These are phyloP conservation scores for Saccostrea cuccullata DNA, from an alignment of 1,140 invertebrate genomes.

Conservation along the genomic window DNA sequence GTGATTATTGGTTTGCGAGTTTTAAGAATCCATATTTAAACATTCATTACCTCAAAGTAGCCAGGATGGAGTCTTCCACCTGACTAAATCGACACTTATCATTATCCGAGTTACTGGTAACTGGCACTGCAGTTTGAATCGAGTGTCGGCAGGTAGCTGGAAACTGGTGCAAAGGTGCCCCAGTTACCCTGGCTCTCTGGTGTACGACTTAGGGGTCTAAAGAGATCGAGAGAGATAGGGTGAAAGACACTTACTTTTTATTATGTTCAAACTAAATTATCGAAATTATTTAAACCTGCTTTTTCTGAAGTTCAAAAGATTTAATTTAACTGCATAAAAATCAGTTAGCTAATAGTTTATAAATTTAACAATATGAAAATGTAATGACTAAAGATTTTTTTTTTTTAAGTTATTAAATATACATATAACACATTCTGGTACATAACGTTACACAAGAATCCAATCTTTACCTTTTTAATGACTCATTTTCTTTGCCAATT, in stretches of 20 bases:
- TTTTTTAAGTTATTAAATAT: too few relatives aligned
- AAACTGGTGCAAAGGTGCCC: background rate
- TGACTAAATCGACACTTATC: conserved; percentile 24
- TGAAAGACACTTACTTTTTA: conserved; percentile 15
- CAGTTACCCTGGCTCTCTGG: conserved; percentile 3
- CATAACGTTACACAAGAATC: too few relatives aligned
- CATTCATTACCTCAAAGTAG: background rate
- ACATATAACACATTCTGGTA: too few relatives aligned
- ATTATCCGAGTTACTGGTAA: background rate
- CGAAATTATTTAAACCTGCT: background rate
- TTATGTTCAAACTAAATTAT: conserved; percentile 35
- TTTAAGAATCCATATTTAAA: too few relatives aligned
- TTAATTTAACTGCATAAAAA: conserved; percentile 31
- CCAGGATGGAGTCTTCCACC: background rate
- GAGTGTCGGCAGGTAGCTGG: background rate
- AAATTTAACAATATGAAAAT: background rate
- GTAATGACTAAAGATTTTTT: background rate
- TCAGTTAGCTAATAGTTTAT: background rate
- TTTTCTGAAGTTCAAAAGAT: background rate
- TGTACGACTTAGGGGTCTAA: conserved; percentile 22
- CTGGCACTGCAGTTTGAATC: background rate
- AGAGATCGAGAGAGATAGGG: conserved; percentile 3
- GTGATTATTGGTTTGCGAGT: too few relatives aligned
- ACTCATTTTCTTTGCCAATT: background rate
- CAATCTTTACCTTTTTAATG: too few relatives aligned